phyloP scores from a whole-genome alignment of 1,140 invertebrate genomes.

The Teleopsis dalmanni region DNA sequence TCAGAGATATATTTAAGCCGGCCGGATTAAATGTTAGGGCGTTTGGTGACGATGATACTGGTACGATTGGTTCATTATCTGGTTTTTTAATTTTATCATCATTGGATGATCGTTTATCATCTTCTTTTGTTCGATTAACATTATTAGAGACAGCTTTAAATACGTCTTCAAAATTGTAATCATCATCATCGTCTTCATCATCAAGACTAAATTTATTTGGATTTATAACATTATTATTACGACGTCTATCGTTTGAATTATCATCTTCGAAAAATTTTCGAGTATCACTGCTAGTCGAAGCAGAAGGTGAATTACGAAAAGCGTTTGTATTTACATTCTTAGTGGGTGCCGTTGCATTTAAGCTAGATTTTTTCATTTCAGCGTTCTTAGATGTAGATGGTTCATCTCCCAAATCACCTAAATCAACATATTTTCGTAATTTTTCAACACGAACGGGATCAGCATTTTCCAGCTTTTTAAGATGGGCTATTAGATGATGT shows the following conservation, averaged over 20 bases:
- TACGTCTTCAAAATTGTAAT: constrained; percentile 62
- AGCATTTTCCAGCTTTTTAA: constrained; percentile 66
- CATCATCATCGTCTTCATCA: constrained; percentile 56
- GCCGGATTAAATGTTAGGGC: constrained; percentile 36
- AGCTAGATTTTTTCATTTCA: constrained; percentile 3
- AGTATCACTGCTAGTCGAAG: constrained; percentile 1
- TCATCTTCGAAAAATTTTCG: constrained; percentile 22
- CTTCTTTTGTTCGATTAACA: constrained; percentile 47
- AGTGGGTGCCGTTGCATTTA: not conserved
- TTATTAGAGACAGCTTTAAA: constrained; percentile 57
- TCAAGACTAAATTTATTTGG: constrained; percentile 40
- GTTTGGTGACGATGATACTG: constrained; percentile 20
- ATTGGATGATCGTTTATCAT: constrained; percentile 12
- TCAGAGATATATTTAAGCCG: constrained; percentile 41
- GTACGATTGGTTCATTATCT: constrained; percentile 10
- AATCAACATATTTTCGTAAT: constrained; percentile 57
- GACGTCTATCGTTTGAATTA: constrained; percentile 20
- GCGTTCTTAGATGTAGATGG: not conserved
- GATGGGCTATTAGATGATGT: constrained; percentile 65
- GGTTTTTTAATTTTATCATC: not conserved
- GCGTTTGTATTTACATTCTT: not conserved
- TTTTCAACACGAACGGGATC: constrained; percentile 65
- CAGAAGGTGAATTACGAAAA: constrained; percentile 4
- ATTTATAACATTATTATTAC: not conserved
- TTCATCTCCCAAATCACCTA: constrained; percentile 45